Percentiles rank a stretch among this genome's conserved stretches.
phyloP scores from a whole-genome alignment of 2,113 vertebrate genomes.

The Neoarius graeffei region DNA sequence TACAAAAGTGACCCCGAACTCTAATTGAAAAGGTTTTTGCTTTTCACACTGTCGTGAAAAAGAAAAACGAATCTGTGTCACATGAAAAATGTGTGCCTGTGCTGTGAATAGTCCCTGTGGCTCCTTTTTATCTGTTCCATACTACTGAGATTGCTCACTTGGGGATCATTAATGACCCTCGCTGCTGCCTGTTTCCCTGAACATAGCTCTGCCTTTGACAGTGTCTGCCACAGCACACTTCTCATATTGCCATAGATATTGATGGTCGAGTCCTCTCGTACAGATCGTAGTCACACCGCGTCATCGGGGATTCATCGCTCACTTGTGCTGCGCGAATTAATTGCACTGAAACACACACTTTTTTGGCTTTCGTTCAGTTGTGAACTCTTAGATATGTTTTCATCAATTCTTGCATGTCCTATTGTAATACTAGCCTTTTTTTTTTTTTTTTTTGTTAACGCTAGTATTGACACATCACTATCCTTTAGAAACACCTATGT shows the following conservation, averaged over 20 bases:
- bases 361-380: not conserved
- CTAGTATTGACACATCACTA: not conserved
- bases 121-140: conserved; percentile 10
- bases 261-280: not conserved
- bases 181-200: conserved; percentile 10
- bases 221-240: conserved; percentile 26
- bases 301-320: not conserved
- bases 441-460: no score
- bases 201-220: not conserved
- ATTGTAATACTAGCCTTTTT: no score
- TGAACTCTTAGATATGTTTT: not conserved
- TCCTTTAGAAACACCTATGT: not conserved
- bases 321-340: not conserved
- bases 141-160: conserved; percentile 15
- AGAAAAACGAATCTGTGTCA: not conserved
- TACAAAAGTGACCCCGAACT: not conserved
- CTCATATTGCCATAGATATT: not conserved
- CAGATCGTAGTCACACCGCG: not conserved
- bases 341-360: not conserved
- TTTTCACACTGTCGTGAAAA: not conserved
- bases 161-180: conserved; percentile 4
- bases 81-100: not conserved
- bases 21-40: not conserved
- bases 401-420: not conserved
- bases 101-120: conserved; percentile 1